Percentiles rank a stretch among this genome's conserved stretches.
phyloP scores from a whole-genome alignment of 2,888 invertebrate species.

The Stenurella melanura region DNA sequence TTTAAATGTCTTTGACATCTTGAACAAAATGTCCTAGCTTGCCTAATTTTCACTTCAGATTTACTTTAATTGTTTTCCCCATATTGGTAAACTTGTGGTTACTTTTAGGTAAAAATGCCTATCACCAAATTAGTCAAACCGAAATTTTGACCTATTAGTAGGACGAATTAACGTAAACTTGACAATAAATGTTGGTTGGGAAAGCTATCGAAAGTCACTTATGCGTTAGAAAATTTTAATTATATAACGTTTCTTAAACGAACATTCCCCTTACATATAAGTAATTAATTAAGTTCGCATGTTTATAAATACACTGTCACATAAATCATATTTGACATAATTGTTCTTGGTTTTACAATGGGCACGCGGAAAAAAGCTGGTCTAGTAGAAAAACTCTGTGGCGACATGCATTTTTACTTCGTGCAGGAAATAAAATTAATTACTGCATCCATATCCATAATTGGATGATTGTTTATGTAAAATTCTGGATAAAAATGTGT shows the following conservation, averaged over 20 bases:
- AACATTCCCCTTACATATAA: neutral
- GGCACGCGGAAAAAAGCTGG: constrained; percentile 10
- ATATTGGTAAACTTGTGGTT: too few species aligned
- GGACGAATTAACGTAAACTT: too few species aligned
- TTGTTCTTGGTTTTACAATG: constrained; percentile 8
- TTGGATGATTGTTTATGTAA: neutral
- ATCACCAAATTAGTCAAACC: too few species aligned
- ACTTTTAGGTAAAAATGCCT: too few species aligned
- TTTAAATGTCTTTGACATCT: too few species aligned
- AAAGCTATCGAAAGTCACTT: neutral
- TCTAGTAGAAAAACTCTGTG: constrained; percentile 5
- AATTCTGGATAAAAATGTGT: too few species aligned
- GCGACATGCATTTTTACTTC: constrained; percentile 37
- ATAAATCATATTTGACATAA: constrained; percentile 26
- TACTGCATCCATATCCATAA: constrained; percentile 30
- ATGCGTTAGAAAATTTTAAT: neutral
- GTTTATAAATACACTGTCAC: constrained; percentile 6
- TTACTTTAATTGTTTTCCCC: too few species aligned
- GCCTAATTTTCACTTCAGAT: too few species aligned
- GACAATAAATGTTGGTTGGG: too few species aligned
- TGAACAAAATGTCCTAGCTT: too few species aligned
- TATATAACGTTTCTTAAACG: neutral
- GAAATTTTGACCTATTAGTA: too few species aligned
- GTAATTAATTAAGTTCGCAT: constrained; percentile 8
- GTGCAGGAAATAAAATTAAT: constrained; percentile 45